A percentile compares a stretch with the other conserved stretches of the same genome.
Conservation (phyloP, 1,140 invertebrate species). For the Leptinotarsa undecemlineata region DNA sequence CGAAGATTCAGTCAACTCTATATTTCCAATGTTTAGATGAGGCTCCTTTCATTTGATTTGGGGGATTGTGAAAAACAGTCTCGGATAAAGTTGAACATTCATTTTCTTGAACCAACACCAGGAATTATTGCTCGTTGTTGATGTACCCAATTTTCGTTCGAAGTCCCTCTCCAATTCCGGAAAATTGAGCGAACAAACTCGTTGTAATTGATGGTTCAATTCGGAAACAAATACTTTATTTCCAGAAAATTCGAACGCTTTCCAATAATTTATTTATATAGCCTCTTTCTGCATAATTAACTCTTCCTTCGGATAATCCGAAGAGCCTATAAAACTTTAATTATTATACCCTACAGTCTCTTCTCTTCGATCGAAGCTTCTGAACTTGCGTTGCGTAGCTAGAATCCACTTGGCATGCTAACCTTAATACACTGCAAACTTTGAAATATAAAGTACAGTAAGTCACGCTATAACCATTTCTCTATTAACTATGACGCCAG, state of each 20-base stretch:
- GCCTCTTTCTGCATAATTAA: slow-evolving; percentile 24
- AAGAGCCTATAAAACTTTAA: slow-evolving; percentile 22
- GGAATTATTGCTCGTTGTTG: background rate
- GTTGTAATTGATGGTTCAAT: background rate
- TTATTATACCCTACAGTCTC: slow-evolving; percentile 8
- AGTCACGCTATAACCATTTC: slow-evolving; percentile 10
- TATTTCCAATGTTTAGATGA: no score
- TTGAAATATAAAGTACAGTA: background rate
- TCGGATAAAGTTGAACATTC: no score
- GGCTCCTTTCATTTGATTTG: no score
- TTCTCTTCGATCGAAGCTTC: slow-evolving; percentile 11
- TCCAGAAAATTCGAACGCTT: slow-evolving; percentile 6
- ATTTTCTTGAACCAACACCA: background rate
- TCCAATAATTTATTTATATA: slow-evolving; percentile 22
- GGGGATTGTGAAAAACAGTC: no score
- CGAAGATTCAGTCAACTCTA: no score
- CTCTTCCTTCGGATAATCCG: slow-evolving; percentile 16
- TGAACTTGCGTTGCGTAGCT: background rate
- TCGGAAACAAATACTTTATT: slow-evolving; percentile 15
- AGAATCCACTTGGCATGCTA: slow-evolving; percentile 15
- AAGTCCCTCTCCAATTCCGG: background rate
- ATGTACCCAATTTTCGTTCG: background rate
- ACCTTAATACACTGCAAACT: slow-evolving; percentile 8
- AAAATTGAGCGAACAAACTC: background rate
- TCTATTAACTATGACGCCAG: background rate